These are phyloP conservation scores for Picus viridis DNA, from an alignment of 2,797 vertebrate genomes.

Conservation along the genomic window DNA sequence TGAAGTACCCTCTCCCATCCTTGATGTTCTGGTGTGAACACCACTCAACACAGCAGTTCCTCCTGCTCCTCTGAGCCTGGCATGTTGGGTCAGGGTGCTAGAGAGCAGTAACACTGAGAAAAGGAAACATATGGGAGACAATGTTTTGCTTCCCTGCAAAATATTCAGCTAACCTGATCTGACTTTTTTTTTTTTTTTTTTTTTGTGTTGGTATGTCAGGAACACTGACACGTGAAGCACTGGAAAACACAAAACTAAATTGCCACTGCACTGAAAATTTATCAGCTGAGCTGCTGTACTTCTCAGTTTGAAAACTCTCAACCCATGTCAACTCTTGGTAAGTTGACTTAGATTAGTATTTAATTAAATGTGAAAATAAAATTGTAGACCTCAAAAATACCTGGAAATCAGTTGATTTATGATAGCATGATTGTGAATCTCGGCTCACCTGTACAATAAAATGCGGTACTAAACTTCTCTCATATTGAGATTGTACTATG, in stretches of 20 bases:
- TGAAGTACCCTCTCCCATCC: background rate
- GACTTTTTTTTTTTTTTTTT: background rate
- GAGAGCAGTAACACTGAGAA: background rate
- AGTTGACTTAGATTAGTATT: background rate
- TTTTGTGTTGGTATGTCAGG: background rate
- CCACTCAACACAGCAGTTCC: background rate
- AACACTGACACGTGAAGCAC: background rate
- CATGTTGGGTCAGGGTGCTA: background rate
- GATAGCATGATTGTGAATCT: background rate
- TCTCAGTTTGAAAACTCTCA: background rate
- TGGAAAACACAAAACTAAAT: background rate
- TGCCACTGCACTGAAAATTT: background rate
- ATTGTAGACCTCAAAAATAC: background rate
- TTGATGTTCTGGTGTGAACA: background rate
- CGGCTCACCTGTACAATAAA: background rate
- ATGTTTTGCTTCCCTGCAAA: background rate
- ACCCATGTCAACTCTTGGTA: background rate
- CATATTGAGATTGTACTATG: background rate
- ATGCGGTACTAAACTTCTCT: background rate
- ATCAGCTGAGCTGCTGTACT: background rate
- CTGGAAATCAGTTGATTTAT: background rate
- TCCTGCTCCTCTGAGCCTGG: background rate
- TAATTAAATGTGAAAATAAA: background rate
- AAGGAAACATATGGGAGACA: slow-evolving; percentile 4
- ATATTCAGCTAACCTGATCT: background rate